Percentiles rank a stretch among this genome's conserved stretches.
Evolutionary conservation across 2,113 vertebrate species (phyloP).

Genomic region (Haplochromis vanheusdeni): DNA sequence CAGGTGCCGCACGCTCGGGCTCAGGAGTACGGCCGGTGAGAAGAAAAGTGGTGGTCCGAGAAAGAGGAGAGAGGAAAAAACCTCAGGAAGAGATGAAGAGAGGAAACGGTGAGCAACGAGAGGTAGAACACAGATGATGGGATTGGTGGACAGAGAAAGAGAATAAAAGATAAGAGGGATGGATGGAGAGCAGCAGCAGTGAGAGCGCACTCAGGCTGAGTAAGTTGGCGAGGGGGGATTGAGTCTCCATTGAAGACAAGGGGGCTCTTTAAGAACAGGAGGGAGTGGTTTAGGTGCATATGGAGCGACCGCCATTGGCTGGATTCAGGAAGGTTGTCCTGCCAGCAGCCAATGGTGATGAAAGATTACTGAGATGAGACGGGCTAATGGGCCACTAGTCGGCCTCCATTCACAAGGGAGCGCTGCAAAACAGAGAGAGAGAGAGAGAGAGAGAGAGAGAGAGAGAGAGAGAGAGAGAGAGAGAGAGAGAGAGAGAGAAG

Average conservation of each 20-base stretch:
- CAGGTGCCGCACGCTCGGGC: conserved; percentile 37
- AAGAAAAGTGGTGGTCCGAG: background rate
- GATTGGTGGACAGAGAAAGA: conserved; percentile 10
- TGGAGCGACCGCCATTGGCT: conserved; percentile 72
- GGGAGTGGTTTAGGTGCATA: conserved; percentile 63
- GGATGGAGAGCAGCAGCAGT: conserved; percentile 61
- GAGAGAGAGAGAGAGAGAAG: background rate
- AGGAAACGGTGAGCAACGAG: background rate
- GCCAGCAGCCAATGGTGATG: conserved; percentile 60
- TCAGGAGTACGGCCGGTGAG: background rate
- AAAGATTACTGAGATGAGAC: conserved; percentile 15
- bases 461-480: background rate
- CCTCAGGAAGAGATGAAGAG: background rate
- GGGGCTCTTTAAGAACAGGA: conserved; percentile 79
- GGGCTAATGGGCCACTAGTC: conserved; percentile 7
- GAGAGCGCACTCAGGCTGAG: conserved; percentile 62
- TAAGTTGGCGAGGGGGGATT: conserved; percentile 65
- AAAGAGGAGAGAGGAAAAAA: background rate
- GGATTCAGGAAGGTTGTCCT: conserved; percentile 69
- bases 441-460: background rate
- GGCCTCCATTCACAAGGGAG: conserved; percentile 61
- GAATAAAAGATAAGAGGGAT: conserved; percentile 13
- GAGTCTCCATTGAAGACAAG: conserved; percentile 74
- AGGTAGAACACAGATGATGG: background rate
- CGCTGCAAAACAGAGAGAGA: conserved; percentile 7